Conservation (phyloP, 2,797 vertebrate genomes). For the Sebastes reedi region DNA sequence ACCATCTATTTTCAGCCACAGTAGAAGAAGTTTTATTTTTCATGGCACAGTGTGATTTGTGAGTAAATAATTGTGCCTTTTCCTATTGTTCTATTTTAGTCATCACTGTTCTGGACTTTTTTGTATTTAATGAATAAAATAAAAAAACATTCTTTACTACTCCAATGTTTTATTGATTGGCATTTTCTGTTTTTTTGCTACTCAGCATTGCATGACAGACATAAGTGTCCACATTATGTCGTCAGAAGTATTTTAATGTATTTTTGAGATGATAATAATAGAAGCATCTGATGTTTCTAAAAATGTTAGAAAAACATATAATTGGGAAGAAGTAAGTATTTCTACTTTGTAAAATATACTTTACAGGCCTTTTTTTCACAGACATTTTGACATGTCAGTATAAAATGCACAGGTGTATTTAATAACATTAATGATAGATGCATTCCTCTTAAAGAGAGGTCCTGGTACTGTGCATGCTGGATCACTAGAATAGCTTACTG, state of each 20-base stretch:
- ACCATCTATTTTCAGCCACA: conserved; percentile 75
- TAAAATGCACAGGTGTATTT: too few relatives aligned
- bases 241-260: background rate
- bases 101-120: conserved; percentile 73
- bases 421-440: too few relatives aligned
- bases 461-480: too few relatives aligned
- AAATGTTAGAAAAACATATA: too few relatives aligned
- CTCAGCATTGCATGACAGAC: background rate
- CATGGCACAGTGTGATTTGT: conserved; percentile 80
- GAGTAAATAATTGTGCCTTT: conserved; percentile 85
- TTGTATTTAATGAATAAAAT: conserved; percentile 79
- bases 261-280: background rate
- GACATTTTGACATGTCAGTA: too few relatives aligned
- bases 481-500: too few relatives aligned
- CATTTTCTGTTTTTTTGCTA: background rate
- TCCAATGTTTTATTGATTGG: conserved; percentile 9
- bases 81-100: conserved; percentile 80
- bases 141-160: conserved; percentile 72
- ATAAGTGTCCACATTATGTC: background rate
- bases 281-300: background rate
- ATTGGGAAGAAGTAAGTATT: background rate
- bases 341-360: background rate
- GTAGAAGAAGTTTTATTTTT: conserved; percentile 78
- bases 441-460: fast-evolving
- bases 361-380: background rate